Evolutionary conservation across 2,113 vertebrate species (phyloP).

Genomic region (Noturus placidus): DNA sequence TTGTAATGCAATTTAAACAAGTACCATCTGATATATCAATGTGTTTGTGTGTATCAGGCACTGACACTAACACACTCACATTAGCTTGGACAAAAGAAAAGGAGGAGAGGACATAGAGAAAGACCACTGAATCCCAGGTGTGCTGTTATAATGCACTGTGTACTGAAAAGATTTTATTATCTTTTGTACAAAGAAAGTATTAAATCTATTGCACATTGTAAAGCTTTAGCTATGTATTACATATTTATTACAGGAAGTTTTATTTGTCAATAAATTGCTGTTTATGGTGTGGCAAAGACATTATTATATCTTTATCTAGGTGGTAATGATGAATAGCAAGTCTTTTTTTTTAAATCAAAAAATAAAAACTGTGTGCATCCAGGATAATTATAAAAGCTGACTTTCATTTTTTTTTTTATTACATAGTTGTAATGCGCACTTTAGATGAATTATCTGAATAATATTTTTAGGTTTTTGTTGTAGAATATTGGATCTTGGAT

Average conservation of each 20-base stretch:
- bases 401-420: constrained; percentile 3
- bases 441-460: neutral
- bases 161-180: constrained; percentile 39
- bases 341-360: neutral
- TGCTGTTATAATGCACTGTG: constrained; percentile 19
- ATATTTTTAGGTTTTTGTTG: neutral
- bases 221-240: neutral
- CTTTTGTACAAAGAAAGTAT: constrained; percentile 50
- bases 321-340: neutral
- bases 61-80: neutral
- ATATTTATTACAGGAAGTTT: constrained; percentile 34
- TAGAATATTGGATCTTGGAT: neutral
- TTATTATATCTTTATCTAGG: neutral
- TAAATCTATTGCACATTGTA: constrained; percentile 32
- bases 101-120: constrained; percentile 3
- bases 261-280: constrained; percentile 5
- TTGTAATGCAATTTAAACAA: constrained; percentile 2
- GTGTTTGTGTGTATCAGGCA: constrained; percentile 10
- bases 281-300: neutral
- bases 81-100: neutral
- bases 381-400: neutral
- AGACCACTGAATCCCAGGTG: constrained; percentile 13
- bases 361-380: neutral
- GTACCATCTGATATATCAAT: neutral
- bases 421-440: neutral